These are phyloP conservation scores for Leucoraja erinaceus DNA, from an alignment of 2,113 vertebrate species.

Conservation along the genomic window DNA sequence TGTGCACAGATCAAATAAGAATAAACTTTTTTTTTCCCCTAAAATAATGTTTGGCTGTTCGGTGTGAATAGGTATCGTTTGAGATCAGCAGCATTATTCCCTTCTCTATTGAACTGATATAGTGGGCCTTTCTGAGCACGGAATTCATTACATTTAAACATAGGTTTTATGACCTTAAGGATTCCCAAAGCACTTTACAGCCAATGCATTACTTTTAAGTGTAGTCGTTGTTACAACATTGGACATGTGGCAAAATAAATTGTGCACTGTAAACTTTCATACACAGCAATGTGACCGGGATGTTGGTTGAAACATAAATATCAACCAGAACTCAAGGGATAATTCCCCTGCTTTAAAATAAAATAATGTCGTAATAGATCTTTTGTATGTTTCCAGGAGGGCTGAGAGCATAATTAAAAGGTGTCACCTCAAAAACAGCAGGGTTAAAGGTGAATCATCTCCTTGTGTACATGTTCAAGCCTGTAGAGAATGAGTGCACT, in stretches of 20 bases:
- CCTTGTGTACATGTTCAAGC: neutral
- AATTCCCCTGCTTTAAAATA: neutral
- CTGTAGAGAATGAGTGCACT: neutral
- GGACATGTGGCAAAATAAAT: neutral
- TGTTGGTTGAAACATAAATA: neutral
- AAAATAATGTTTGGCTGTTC: conserved; percentile 2
- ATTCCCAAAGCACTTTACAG: neutral
- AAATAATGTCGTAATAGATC: neutral
- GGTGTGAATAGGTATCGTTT: neutral
- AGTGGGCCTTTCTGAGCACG: too few species aligned
- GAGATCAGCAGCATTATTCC: neutral
- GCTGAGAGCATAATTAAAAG: neutral
- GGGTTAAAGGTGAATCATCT: neutral
- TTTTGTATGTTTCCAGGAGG: neutral
- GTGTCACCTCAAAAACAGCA: neutral
- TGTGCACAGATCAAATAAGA: neutral
- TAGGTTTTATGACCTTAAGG: neutral
- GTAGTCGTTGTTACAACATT: neutral
- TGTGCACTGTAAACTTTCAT: too few species aligned
- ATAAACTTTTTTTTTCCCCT: neutral
- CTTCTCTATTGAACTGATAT: neutral
- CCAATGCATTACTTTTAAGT: neutral
- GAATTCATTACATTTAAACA: neutral
- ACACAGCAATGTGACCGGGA: neutral
- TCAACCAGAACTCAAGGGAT: neutral